These are phyloP conservation scores for Porites australiensis DNA, from an alignment of 64 coral and sea anemone genomes.

Conservation along the genomic window DNA sequence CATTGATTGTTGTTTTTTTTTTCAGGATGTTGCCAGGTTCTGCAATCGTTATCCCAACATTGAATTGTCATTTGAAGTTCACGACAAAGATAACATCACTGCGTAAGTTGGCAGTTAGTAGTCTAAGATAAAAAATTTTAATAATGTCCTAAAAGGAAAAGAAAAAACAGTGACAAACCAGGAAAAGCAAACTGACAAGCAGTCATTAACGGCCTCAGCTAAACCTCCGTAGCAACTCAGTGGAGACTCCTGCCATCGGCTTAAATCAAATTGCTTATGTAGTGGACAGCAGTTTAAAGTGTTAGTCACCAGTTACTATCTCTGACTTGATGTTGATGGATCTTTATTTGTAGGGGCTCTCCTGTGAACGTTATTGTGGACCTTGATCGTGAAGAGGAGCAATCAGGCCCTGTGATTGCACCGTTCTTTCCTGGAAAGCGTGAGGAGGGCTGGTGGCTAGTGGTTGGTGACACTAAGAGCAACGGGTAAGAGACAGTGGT, in stretches of 20 bases:
- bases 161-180: no score
- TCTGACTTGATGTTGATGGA: background rate
- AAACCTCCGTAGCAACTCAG: no score
- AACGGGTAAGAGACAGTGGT: constrained; percentile 71
- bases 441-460: constrained; percentile 99
- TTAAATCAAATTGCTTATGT: no score
- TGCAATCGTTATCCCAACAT: constrained; percentile 99
- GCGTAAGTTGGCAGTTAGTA: constrained; percentile 71
- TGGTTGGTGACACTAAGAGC: constrained; percentile 95
- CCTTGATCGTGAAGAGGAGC: constrained; percentile 97
- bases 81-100: constrained; percentile 85
- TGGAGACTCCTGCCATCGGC: no score
- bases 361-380: constrained; percentile 95
- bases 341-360: constrained; percentile 73
- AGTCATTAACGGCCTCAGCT: no score
- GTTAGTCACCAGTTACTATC: background rate
- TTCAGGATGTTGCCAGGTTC: constrained; percentile 96
- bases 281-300: no score
- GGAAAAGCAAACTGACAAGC: no score
- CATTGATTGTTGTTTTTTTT: background rate
- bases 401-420: constrained; percentile 91
- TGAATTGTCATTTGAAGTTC: constrained; percentile 91
- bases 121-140: background rate
- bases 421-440: constrained; percentile 98
- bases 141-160: background rate